Conservation (phyloP, 2,888 invertebrate species). For the Ichneumon xanthorius region DNA sequence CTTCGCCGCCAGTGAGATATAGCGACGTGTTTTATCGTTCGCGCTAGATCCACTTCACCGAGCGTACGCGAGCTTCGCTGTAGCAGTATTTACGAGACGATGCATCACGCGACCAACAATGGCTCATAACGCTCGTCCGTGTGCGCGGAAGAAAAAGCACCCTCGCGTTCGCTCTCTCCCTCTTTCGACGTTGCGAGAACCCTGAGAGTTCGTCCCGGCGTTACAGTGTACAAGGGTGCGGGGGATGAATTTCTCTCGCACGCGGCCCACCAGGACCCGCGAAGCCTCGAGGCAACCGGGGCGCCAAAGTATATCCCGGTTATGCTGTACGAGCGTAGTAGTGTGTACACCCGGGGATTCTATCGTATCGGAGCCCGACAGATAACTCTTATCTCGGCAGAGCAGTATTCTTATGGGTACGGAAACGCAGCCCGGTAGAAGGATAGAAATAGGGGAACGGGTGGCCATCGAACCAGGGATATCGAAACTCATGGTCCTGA, state of each 20-base stretch:
- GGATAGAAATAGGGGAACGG: constrained; percentile 18
- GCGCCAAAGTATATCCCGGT: constrained; percentile 30
- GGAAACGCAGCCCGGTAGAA: constrained; percentile 54
- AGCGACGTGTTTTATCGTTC: constrained; percentile 44
- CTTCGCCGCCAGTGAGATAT: constrained; percentile 22
- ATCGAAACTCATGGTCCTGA: constrained; percentile 60
- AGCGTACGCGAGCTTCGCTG: constrained; percentile 73
- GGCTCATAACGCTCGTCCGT: constrained; percentile 81
- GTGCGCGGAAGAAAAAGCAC: constrained; percentile 78
- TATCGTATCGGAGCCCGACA: constrained; percentile 82
- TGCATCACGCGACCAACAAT: constrained; percentile 84
- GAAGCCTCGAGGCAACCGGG: constrained; percentile 53
- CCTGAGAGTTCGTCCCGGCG: constrained; percentile 14
- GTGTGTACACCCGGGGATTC: constrained; percentile 76
- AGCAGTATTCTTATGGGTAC: constrained; percentile 81
- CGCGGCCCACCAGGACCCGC: constrained; percentile 61
- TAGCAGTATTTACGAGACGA: constrained; percentile 84
- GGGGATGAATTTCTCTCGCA: constrained; percentile 61
- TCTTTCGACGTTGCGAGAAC: constrained; percentile 7
- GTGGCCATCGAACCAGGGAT: constrained; percentile 42
- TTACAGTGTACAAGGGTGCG: constrained; percentile 11
- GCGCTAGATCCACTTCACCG: constrained; percentile 49
- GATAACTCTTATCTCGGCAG: constrained; percentile 83
- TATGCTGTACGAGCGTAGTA: constrained; percentile 22
- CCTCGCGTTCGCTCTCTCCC: constrained; percentile 51